These are phyloP conservation scores for Manis pentadactyla DNA, from an alignment of 2,797 vertebrate genomes.

Conservation along the genomic window DNA sequence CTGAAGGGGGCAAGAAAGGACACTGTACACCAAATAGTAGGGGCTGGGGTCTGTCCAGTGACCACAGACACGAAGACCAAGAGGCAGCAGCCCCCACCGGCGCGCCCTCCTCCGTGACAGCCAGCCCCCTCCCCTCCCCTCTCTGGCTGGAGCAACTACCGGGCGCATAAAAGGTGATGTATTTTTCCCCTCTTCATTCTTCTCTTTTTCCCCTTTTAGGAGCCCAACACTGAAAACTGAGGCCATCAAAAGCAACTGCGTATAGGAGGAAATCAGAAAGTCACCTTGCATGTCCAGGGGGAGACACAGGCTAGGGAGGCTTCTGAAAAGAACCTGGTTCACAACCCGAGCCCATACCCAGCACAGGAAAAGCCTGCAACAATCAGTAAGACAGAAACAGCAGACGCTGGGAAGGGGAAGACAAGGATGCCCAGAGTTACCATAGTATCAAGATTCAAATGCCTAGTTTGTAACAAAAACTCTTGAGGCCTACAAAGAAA, in stretches of 20 bases:
- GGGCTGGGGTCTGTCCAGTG: no score
- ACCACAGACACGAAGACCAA: rapidly evolving
- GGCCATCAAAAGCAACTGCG: background rate
- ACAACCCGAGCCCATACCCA: no score
- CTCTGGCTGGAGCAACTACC: no score
- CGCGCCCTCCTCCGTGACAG: rapidly evolving
- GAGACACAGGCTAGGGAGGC: background rate
- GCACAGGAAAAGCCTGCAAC: background rate
- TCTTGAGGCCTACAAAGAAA: background rate
- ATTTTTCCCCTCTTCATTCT: background rate
- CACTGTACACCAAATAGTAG: rapidly evolving
- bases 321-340: background rate
- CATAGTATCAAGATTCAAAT: background rate
- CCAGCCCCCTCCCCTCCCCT: no score
- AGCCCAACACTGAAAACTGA: background rate
- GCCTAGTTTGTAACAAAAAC: background rate
- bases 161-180: background rate
- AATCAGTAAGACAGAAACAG: rapidly evolving
- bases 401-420: background rate
- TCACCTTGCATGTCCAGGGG: rapidly evolving
- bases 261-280: background rate
- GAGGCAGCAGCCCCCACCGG: rapidly evolving
- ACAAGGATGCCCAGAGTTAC: background rate
- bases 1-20: background rate
- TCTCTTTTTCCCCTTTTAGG: background rate